Base-by-base conservation (phyloP, 2,113 vertebrate genomes). In the Neofelis nebulosa region DNA sequence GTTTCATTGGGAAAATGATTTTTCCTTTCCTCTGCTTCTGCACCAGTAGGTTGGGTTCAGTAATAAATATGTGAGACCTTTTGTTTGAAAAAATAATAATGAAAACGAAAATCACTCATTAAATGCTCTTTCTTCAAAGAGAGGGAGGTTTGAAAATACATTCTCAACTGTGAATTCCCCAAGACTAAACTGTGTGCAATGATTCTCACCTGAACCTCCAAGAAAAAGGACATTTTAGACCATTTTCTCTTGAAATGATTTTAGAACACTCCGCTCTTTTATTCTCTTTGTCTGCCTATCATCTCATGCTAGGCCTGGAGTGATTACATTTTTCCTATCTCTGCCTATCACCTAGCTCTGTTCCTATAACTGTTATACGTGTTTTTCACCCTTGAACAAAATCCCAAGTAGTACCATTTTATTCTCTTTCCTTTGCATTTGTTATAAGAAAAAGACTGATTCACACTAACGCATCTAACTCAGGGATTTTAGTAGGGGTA, bases 361-460 rank as follows among this genome's bases (percentile, higher is more conserved):
- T 27, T 68, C 25, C 65, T 81, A 0, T 66, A 69, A 83, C 33
- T 27, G 1, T 91, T 57, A 65, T 45, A 78, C 85, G 61, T 65
- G 41, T 48, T 91, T 95, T 93, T 83, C 36, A 31, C 19, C 31
- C 45, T 93, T 36, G 84, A 52, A 71, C 50, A 78, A 78, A 89
- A 50, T n/a, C 33, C 11, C 50, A 84, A 74, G 41, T 57, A 86
- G 48, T 36, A 41, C 1, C 9, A 82, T 92, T 92, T 92, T 79
- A 66, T 93, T 85, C 63, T 89, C 15, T 31, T 61, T 78, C 65
- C 69, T 65, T 84, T 55, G 73, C 27, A 90, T 65, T 89, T 91
- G 5, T 89, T 86, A 38, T 41, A 91, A 83, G 74, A 65, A 97
- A 94, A 94, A 81, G 14, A 94, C 68, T 48, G 18, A 88, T 52